Evolutionary conservation across 2,797 vertebrate genomes (phyloP), one percentile per base, ranked within the genome.

Genomic region (Danio tinwini): DNA sequence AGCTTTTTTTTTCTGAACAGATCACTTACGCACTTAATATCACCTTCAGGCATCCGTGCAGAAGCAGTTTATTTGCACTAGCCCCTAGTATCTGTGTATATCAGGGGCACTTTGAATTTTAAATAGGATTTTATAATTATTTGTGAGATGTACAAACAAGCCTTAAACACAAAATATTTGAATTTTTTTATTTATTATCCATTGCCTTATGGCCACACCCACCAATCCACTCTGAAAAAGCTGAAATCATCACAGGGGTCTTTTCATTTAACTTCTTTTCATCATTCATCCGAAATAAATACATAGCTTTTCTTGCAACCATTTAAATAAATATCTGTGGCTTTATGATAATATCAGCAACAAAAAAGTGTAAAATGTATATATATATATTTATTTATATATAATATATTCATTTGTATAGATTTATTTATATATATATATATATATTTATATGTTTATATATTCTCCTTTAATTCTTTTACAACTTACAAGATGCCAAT

Each of bases 151-250:
- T 56, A 72, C 50, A 42, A 75, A 64, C 39, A n/a, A 75, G 10
- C 45, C 42, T 62, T 73, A 53, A 55, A 67, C 21, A 81, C 47
- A 21, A 47, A 59, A 16, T 52, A 71, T 89, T 92, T 92, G 82
- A 92, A 92, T 91, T 80, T 82, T 80, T 93, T 94, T 94, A 93
- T 94, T 94, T 88, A 88, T 90, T 91, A 72, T 92, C 88, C 84
- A 91, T 81, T 86, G 89, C 90, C 91, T 85, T 83, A 88, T 90
- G 87, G 88, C 87, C 83, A 88, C 87, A 87, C 87, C 91, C 89
- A 87, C 87, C 89, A 87, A 88, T 82, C 85, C 88, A 89, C 91
- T 91, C 84, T 79, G 59, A 87, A 89, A 61, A 86, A 87, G 90
- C 88, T 82, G 85, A 89, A 91, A 85, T 87, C 70, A 88, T 84